Evolutionary conservation across 2,888 invertebrate species (phyloP).

Genomic region (Drosophila planitibia): DNA sequence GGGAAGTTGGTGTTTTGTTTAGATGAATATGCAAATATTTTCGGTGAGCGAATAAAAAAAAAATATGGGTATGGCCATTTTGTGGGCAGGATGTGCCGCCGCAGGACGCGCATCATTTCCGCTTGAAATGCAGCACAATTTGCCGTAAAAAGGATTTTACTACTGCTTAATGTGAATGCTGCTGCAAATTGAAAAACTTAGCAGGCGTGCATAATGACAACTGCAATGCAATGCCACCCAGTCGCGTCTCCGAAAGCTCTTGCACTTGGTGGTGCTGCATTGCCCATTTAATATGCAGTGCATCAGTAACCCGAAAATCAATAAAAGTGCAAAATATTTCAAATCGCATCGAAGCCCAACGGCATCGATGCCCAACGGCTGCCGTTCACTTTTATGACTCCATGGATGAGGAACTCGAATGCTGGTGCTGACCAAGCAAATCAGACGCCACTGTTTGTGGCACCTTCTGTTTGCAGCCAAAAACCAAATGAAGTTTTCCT

Average conservation of each 20-base stretch:
- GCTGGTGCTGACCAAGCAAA: slow-evolving; percentile 63
- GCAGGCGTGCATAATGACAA: slow-evolving; percentile 69
- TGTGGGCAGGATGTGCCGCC: slow-evolving; percentile 77
- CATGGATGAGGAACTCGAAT: slow-evolving; percentile 52
- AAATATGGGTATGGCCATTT: slow-evolving; percentile 59
- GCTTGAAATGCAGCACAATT: slow-evolving; percentile 80
- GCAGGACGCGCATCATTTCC: slow-evolving; percentile 80
- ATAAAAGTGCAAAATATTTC: slow-evolving; percentile 77
- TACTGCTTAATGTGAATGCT: slow-evolving; percentile 38
- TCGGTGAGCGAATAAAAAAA: slow-evolving; percentile 22
- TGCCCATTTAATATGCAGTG: slow-evolving; percentile 70
- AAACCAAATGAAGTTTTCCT: slow-evolving; percentile 52
- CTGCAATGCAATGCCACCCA: slow-evolving; percentile 32
- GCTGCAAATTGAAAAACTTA: slow-evolving; percentile 57
- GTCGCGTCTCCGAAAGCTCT: slow-evolving; percentile 6
- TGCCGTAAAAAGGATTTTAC: slow-evolving; percentile 74
- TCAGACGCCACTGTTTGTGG: slow-evolving; percentile 14
- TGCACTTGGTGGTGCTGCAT: slow-evolving; percentile 38
- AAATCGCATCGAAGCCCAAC: slow-evolving; percentile 58
- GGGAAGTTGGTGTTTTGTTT: slow-evolving; percentile 82
- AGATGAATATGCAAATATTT: slow-evolving; percentile 84
- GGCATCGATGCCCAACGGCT: slow-evolving; percentile 29
- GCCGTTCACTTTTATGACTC: slow-evolving; percentile 66
- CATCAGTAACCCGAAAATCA: slow-evolving; percentile 76
- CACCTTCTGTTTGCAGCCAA: slow-evolving; percentile 53